These are phyloP conservation scores for Epirrhoe alternata DNA, from an alignment of 2,888 invertebrate genomes.

Conservation along the genomic window DNA sequence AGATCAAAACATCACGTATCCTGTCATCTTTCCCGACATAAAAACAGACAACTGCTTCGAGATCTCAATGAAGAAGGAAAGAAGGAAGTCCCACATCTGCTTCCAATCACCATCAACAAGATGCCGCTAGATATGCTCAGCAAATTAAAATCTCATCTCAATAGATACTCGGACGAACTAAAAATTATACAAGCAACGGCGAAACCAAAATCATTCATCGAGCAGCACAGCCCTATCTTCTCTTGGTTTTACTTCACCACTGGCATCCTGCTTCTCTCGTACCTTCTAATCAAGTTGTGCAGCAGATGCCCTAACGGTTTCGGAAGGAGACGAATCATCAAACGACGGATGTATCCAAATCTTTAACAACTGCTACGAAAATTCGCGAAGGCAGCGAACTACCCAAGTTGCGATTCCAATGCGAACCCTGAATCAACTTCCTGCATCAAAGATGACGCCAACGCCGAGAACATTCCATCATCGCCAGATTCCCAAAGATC, in stretches of 20 bases:
- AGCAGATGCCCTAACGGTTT: no score
- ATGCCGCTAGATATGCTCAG: not conserved
- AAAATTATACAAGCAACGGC: no score
- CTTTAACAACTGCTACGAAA: constrained; percentile 3
- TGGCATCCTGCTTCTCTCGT: no score
- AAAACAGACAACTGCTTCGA: not conserved
- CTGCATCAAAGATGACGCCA: not conserved
- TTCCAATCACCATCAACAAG: not conserved
- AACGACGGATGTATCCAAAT: not conserved
- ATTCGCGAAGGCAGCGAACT: not conserved
- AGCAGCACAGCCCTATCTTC: no score
- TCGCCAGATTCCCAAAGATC: not conserved
- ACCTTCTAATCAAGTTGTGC: no score
- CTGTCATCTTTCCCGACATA: not conserved
- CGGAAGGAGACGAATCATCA: not conserved
- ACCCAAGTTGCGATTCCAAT: not conserved
- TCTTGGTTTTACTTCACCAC: no score
- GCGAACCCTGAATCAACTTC: no score
- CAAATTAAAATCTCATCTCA: no score
- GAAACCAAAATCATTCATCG: no score
- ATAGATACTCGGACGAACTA: no score
- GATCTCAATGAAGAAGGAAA: no score
- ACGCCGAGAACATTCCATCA: not conserved
- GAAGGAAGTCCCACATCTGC: not conserved
- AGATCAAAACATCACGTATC: not conserved